Conservation (phyloP, 1,140 invertebrate genomes). For the Conus betulinus region DNA sequence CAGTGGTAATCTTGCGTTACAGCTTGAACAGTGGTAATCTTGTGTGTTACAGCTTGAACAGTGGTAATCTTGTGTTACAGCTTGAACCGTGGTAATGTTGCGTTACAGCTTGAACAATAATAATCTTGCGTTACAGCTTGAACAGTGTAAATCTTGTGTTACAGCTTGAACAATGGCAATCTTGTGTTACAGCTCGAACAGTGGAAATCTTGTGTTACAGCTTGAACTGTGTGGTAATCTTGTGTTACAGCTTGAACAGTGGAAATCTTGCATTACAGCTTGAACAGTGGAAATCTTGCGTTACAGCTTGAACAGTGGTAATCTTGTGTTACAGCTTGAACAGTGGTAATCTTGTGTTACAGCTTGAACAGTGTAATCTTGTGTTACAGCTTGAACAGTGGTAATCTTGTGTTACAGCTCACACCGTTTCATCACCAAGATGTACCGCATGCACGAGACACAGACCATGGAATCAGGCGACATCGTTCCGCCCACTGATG, state of each 20-base stretch:
- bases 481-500: constrained; percentile 14
- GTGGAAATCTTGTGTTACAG: constrained; percentile 47
- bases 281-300: neutral
- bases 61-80: constrained; percentile 47
- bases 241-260: constrained; percentile 54
- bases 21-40: constrained; percentile 57
- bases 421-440: constrained; percentile 57
- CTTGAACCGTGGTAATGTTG: constrained; percentile 11
- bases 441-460: constrained; percentile 71
- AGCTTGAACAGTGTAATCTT: constrained; percentile 55
- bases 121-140: constrained; percentile 46
- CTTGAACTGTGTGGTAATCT: too few species aligned
- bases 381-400: constrained; percentile 44
- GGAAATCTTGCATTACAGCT: constrained; percentile 48
- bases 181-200: constrained; percentile 56
- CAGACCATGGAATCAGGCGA: constrained; percentile 69
- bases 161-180: too few species aligned
- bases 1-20: neutral
- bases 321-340: constrained; percentile 50
- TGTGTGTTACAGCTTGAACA: constrained; percentile 55
- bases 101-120: too few species aligned
- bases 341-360: neutral
- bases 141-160: neutral
- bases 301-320: too few species aligned
- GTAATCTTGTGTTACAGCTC: constrained; percentile 50